phyloP scores from a whole-genome alignment of 2,797 vertebrate species.

The Tolypeutes matacus region DNA sequence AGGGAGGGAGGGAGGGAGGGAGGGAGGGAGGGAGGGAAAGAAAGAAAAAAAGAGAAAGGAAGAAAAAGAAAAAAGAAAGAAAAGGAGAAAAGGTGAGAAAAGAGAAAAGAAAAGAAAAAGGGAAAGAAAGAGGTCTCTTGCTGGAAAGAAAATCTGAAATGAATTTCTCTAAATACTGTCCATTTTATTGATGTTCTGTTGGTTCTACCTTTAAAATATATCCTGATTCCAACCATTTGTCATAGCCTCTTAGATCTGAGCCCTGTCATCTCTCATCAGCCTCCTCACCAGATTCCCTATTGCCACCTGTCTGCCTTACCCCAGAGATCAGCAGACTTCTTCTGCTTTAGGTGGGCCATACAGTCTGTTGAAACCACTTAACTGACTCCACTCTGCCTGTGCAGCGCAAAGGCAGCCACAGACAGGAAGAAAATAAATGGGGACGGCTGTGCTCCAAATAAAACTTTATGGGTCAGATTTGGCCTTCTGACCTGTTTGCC shows the following conservation, averaged over 20 bases:
- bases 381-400: no score
- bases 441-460: neutral
- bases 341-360: neutral
- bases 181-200: neutral
- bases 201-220: neutral
- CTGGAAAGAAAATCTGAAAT: neutral
- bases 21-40: no score
- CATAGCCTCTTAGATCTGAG: neutral
- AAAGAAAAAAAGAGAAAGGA: no score
- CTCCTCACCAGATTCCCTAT: neutral
- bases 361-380: fast-evolving
- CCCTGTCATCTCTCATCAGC: neutral
- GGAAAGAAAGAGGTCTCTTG: neutral
- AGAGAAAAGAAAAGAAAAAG: no score
- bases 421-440: neutral
- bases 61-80: no score
- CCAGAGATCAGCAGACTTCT: neutral
- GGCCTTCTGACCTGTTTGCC: neutral
- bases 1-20: no score
- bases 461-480: neutral
- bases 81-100: no score
- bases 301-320: neutral
- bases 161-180: neutral
- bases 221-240: neutral
- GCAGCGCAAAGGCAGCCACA: fast-evolving